phyloP scores from a whole-genome alignment of 2,113 vertebrate genomes.

The Atherinomorus stipes region DNA sequence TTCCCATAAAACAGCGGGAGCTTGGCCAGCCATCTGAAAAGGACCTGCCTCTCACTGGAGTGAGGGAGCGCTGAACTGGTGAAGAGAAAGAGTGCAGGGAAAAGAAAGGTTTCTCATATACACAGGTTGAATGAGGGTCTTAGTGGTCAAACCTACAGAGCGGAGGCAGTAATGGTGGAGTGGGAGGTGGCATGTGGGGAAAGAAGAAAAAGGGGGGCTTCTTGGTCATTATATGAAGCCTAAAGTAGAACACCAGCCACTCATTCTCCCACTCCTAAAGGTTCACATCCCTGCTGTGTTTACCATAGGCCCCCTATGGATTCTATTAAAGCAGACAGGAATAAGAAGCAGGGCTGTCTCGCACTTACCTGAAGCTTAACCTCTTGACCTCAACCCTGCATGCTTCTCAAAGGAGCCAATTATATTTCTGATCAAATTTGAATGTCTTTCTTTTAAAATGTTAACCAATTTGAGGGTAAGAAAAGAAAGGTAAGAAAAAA shows the following conservation, averaged over 20 bases:
- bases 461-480: slow-evolving; percentile 29
- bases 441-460: slow-evolving; percentile 51
- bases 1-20: slow-evolving; percentile 80
- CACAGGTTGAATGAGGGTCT: slow-evolving; percentile 74
- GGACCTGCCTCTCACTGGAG: slow-evolving; percentile 64
- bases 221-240: slow-evolving; percentile 75
- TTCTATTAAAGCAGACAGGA: slow-evolving; percentile 70
- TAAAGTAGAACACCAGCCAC: slow-evolving; percentile 67
- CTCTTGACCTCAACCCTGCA: slow-evolving; percentile 71
- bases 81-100: slow-evolving; percentile 45
- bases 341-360: slow-evolving; percentile 69
- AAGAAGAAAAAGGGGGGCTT: slow-evolving; percentile 44
- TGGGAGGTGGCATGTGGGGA: slow-evolving; percentile 70
- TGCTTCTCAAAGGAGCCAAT: slow-evolving; percentile 58
- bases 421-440: slow-evolving; percentile 59
- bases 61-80: slow-evolving; percentile 54
- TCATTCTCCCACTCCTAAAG: slow-evolving; percentile 66
- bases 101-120: slow-evolving; percentile 58
- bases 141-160: slow-evolving; percentile 75
- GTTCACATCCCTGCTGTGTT: slow-evolving; percentile 73
- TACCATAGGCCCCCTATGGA: slow-evolving; percentile 76
- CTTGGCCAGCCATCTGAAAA: slow-evolving; percentile 67
- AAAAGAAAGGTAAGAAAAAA: slow-evolving; percentile 22
- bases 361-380: slow-evolving; percentile 81
- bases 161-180: slow-evolving; percentile 50